Evolutionary conservation across 2,113 vertebrate species (phyloP), one percentile per base, ranked within the genome.

Genomic region (Bombycilla garrulus): DNA sequence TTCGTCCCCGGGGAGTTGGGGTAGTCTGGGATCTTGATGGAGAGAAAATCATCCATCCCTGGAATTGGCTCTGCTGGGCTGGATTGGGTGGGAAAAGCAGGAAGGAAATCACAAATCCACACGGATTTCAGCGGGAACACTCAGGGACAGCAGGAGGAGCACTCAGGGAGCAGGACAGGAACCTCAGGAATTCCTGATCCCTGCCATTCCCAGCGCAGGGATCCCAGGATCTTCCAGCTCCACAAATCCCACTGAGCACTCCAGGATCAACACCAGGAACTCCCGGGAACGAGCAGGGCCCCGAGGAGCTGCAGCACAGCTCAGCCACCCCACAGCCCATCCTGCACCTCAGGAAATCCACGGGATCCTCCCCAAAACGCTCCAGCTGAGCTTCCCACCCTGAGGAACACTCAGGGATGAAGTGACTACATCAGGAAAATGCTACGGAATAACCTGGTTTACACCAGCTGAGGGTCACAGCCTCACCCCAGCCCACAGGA

Each of bases 131-230:
- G 2, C 2, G 24, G 9, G n/a, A 50, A 16, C 11, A 1, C 38
- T 38, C 38, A 38, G 38, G 38, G 38, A 38, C 12, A 44, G 3
- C 1, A 21, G 18, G 13, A 21, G 18, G 13, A 50, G 15, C 11
- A 1, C 38, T 38, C 38, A 38, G 38, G 38, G 38, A 38, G 38
- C 38, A 38, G 1, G 10, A 10, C 36, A 7, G 4, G 2, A 12
- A 23, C 35, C 3, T 2, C 6, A 0, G 33, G 0, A 25, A 76
- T 11, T 42, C 38, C 70, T n/a, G 29, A 3, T 31, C 50, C 2
- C 1, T 3, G 40, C 9, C 53, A 1, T 2, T 12, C 3, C 14
- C 74, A 29, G 53, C 15, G 22, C 72, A 15, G 24, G 1, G 3
- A 35, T 28, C 54, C 38, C 40, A 8, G 67, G 60, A 61, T 48